A percentile compares a stretch with the other conserved stretches of the same genome.
Conservation (phyloP, 1,140 invertebrate genomes). For the Cydia strobilella region DNA sequence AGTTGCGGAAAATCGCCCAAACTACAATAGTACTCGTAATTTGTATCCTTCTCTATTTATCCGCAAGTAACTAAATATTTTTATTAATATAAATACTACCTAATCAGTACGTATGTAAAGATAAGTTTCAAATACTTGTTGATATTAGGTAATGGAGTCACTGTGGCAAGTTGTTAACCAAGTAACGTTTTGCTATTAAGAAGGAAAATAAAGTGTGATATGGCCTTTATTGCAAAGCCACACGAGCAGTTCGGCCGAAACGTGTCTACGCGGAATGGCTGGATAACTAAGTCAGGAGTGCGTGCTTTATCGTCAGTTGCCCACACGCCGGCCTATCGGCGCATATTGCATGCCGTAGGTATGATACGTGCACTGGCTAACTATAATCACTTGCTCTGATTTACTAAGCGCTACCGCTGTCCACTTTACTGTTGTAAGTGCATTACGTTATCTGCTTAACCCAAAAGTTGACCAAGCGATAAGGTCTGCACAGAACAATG, state of each 20-base stretch:
- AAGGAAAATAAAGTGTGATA: background rate
- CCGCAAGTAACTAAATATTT: background rate
- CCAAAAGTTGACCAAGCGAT: conserved; percentile 27
- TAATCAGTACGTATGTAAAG: conserved; percentile 34
- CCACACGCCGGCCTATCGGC: conserved; percentile 43
- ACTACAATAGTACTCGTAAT: too few species aligned
- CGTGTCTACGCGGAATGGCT: background rate
- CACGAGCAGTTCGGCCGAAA: background rate
- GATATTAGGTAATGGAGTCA: conserved; percentile 60
- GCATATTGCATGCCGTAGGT: conserved; percentile 29
- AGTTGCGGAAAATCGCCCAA: too few species aligned
- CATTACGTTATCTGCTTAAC: conserved; percentile 31
- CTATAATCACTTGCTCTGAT: conserved; percentile 29
- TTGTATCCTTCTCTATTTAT: too few species aligned
- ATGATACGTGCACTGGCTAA: conserved; percentile 27
- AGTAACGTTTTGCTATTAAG: background rate
- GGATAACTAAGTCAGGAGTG: conserved; percentile 4
- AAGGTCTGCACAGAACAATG: conserved; percentile 24
- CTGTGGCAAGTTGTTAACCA: conserved; percentile 44
- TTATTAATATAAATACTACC: background rate
- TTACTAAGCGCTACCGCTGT: conserved; percentile 27
- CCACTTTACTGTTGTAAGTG: conserved; percentile 21
- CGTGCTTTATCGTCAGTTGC: conserved; percentile 27
- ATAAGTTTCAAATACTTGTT: conserved; percentile 46
- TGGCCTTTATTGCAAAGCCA: background rate